These are phyloP conservation scores for Athene noctua DNA, from an alignment of 2,113 vertebrate species.

Conservation along the genomic window DNA sequence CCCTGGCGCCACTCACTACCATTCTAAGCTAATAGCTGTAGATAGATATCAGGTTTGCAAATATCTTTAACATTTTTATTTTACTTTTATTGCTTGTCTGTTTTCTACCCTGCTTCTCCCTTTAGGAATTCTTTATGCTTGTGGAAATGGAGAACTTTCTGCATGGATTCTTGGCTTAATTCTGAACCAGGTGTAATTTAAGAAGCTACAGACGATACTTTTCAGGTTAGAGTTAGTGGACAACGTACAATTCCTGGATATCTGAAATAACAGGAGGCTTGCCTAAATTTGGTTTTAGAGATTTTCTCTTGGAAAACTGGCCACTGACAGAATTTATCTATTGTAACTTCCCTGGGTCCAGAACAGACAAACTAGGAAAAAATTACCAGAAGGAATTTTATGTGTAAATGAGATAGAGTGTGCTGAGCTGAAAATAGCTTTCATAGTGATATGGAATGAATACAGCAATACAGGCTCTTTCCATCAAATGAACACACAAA, in stretches of 20 bases:
- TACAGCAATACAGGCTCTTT: neutral
- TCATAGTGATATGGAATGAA: neutral
- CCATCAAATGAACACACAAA: neutral
- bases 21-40: neutral
- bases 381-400: neutral
- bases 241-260: neutral
- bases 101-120: neutral
- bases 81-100: neutral
- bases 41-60: neutral
- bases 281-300: neutral
- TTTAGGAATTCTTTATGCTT: neutral
- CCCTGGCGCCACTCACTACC: neutral
- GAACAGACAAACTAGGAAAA: neutral
- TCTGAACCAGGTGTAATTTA: neutral
- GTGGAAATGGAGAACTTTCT: neutral
- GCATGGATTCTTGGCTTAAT: neutral
- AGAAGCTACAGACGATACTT: neutral
- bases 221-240: neutral
- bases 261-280: neutral
- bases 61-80: conserved; percentile 4
- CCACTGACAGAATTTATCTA: neutral
- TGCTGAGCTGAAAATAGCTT: neutral
- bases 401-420: neutral
- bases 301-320: neutral
- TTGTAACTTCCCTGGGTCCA: neutral